Evolutionary conservation across 2,113 vertebrate species (phyloP).

Genomic region (Agelaius tricolor): DNA sequence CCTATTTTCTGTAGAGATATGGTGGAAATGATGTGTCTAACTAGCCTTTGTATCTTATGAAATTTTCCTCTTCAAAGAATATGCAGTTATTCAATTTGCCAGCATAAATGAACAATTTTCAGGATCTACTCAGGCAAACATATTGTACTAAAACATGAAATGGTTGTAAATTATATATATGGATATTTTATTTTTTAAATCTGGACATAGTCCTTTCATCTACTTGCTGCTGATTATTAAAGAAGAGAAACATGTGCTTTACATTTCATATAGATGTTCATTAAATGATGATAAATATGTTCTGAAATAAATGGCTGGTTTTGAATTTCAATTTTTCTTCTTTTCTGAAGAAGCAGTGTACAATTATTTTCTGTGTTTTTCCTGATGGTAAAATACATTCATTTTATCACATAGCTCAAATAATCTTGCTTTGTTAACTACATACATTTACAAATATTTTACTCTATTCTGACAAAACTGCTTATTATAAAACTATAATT

Average conservation of each 20-base stretch:
- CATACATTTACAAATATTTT: not conserved
- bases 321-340: not conserved
- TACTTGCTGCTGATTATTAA: not conserved
- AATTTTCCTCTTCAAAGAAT: not conserved
- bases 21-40: not conserved
- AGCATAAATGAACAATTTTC: not conserved
- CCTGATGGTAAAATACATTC: not conserved
- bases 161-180: not conserved
- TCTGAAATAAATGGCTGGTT: not conserved
- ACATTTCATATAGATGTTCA: not conserved
- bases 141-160: not conserved
- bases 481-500: not conserved
- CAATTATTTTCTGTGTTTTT: not conserved
- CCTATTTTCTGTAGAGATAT: not conserved
- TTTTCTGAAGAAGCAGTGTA: not conserved
- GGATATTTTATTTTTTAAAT: not conserved
- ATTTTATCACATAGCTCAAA: not conserved
- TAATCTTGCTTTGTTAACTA: not conserved
- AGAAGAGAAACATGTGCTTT: not conserved
- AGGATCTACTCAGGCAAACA: not conserved
- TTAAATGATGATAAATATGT: not conserved
- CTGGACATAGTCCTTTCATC: not conserved
- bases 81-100: not conserved
- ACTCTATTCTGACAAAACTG: not conserved
- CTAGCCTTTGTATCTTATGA: not conserved